phyloP scores from a whole-genome alignment of 2,113 vertebrate species.

The Ctenomys sociabilis region DNA sequence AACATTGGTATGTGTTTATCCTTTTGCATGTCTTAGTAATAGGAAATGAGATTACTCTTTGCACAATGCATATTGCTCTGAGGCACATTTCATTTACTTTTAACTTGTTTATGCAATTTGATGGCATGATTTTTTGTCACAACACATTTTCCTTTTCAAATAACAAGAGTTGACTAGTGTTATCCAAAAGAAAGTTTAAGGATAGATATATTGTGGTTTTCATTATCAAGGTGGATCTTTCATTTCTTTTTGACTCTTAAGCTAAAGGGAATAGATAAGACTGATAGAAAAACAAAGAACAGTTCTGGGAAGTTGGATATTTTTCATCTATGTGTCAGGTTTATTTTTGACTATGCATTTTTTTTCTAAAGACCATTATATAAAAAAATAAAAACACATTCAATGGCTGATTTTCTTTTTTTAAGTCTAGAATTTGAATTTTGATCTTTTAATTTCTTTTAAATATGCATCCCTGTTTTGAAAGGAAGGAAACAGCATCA shows the following conservation, averaged over 20 bases:
- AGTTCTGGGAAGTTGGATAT: background rate
- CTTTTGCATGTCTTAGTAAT: slow-evolving; percentile 14
- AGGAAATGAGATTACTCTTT: slow-evolving; percentile 34
- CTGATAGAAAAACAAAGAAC: background rate
- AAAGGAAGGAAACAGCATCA: slow-evolving; percentile 59
- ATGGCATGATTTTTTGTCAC: background rate
- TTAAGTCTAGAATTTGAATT: slow-evolving; percentile 57
- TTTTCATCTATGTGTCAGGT: background rate
- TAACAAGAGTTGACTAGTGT: background rate
- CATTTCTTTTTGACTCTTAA: slow-evolving; percentile 17
- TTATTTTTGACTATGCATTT: background rate
- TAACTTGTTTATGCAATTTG: background rate
- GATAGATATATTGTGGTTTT: slow-evolving; percentile 5
- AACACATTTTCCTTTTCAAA: background rate
- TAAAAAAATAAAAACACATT: background rate
- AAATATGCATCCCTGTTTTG: slow-evolving; percentile 16
- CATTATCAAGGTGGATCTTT: background rate
- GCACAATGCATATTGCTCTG: background rate
- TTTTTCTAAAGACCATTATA: background rate
- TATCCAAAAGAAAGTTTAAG: slow-evolving; percentile 12
- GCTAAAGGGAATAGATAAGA: background rate
- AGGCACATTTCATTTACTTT: background rate
- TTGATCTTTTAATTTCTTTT: background rate
- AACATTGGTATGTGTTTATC: slow-evolving; percentile 12
- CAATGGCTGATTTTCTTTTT: background rate